Evolutionary conservation across 1,140 invertebrate species (phyloP).

Genomic region (Leptestheria dahalacensis): DNA sequence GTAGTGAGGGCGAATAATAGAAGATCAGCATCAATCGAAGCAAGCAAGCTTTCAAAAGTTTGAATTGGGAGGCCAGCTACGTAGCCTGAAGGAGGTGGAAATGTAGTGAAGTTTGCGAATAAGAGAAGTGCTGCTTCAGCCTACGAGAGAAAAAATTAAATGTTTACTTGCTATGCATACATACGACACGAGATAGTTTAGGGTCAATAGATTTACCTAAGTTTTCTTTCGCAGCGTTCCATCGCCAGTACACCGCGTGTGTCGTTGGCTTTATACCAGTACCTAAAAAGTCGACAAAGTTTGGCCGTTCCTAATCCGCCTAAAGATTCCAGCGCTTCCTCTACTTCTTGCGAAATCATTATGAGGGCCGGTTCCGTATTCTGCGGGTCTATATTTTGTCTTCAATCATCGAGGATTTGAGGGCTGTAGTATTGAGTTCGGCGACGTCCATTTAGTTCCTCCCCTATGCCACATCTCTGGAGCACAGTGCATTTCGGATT

Average conservation of each 20-base stretch:
- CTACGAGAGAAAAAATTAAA: neutral
- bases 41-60: neutral
- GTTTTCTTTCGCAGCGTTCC: neutral
- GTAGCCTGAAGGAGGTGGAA: neutral
- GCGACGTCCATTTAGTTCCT: neutral
- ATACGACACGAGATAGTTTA: neutral
- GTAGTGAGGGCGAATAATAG: neutral
- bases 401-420: neutral
- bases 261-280: neutral
- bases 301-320: neutral
- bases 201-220: neutral
- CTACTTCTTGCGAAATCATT: neutral
- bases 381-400: neutral
- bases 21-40: neutral
- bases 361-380: neutral
- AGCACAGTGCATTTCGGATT: neutral
- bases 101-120: neutral
- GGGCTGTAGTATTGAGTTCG: neutral
- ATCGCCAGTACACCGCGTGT: neutral
- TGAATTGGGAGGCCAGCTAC: neutral
- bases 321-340: neutral
- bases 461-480: neutral
- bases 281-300: neutral
- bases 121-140: neutral
- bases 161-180: too few relatives aligned